Evolutionary conservation across 2,113 vertebrate species (phyloP), one percentile per base, ranked within the genome.

Genomic region (Phylloscopus trochilus): DNA sequence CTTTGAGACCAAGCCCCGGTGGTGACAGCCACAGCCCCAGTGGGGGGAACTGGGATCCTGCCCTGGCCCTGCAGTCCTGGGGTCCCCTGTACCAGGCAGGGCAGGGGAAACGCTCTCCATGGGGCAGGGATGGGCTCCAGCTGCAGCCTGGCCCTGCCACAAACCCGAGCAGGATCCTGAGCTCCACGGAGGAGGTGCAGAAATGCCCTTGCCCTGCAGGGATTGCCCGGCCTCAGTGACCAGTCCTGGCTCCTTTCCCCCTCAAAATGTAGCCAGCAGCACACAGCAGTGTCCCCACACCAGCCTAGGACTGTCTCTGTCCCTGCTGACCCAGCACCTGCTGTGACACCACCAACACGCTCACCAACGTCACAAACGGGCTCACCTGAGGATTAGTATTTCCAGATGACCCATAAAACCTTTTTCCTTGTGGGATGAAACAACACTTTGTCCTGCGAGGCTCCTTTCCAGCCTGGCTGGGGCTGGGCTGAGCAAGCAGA

Each of bases 1-100:
- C 96, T 97, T 97, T 97, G 92, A 95, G 90, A 95, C 74, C 92
- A 67, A 91, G 72, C 27, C 69, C 69, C 2, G 1, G 39, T 4
- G 33, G 28, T 81, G 92, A 83, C 90, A 89, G 79, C 68, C 76
- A 3, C 35, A 43, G 83, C 56, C 56, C 10, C 2, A 9, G 9
- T 27, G 66, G 35, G 13, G 51, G 26, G 31, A 81, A 35, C 4
- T 7, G 62, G 53, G 41, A 47, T 37, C 51, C 72, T 56, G 28
- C 55, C 20, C 6, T 2, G 9, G 37, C 49, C 27, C 49, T 49
- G 47, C 16, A 8, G 23, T 10, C n/a, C 41, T 56, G 84, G 76
- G 49, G 59, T 26, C 8, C 8, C 52, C 86, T 44, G 76, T 1
- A 1, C 13, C 30, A 27, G 47, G 78, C 64, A 84, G 35, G 35